These are phyloP conservation scores for Patiria miniata DNA, from an alignment of 35 echinoderm and acorn worm species.

Conservation along the genomic window DNA sequence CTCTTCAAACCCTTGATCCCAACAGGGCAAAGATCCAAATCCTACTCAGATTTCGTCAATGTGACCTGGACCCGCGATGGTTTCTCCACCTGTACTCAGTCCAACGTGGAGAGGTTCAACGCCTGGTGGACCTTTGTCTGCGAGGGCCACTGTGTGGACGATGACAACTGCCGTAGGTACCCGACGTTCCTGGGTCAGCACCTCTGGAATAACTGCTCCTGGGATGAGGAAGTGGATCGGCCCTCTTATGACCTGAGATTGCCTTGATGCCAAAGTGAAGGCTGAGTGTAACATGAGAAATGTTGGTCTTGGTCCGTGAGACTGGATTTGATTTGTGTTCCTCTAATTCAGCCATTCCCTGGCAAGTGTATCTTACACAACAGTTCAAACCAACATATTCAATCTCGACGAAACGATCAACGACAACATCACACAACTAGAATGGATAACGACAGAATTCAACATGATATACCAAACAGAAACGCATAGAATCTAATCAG, in stretches of 20 bases:
- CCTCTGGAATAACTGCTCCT: slow-evolving; percentile 93
- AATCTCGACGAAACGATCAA: too few species aligned
- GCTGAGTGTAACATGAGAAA: too few species aligned
- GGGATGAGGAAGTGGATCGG: slow-evolving; percentile 51
- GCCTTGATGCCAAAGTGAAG: slow-evolving; percentile 29
- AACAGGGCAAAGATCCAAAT: slow-evolving; percentile 63
- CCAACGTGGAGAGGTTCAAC: slow-evolving; percentile 67
- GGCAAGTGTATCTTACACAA: too few species aligned
- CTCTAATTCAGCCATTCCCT: too few species aligned
- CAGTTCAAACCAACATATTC: too few species aligned
- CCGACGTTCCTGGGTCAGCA: slow-evolving; percentile 73
- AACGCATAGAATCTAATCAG: too few species aligned
- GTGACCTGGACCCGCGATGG: slow-evolving; percentile 80
- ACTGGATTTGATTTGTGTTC: too few species aligned
- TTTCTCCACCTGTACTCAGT: slow-evolving; percentile 73
- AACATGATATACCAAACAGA: too few species aligned
- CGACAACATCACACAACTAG: too few species aligned
- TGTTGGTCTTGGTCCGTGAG: too few species aligned
- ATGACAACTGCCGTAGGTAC: slow-evolving; percentile 85
- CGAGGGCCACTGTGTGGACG: slow-evolving; percentile 53
- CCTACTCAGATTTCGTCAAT: slow-evolving; percentile 40
- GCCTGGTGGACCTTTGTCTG: slow-evolving; percentile 64
- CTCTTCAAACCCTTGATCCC: neutral
- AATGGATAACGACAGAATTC: too few species aligned
- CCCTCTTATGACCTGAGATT: slow-evolving; percentile 71